Percentiles rank a stretch among this genome's conserved stretches.
Evolutionary conservation across 2,797 vertebrate genomes (phyloP).

Genomic region (Peromyscus eremicus): DNA sequence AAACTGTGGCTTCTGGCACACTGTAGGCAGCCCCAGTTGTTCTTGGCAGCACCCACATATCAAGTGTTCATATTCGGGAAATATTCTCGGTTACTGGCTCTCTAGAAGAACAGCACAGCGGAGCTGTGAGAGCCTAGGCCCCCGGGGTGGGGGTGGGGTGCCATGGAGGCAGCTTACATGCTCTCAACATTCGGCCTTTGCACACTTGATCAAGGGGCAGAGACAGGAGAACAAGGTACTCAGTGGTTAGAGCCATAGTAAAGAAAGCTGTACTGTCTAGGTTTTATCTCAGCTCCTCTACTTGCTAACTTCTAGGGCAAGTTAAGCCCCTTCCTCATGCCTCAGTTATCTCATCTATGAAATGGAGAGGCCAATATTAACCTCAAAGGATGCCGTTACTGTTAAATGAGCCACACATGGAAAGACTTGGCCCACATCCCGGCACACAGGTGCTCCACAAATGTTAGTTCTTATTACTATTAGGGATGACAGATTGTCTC

Average conservation of each 20-base stretch:
- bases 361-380: background rate
- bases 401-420: background rate
- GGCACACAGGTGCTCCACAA: background rate
- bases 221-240: background rate
- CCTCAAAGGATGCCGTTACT: background rate
- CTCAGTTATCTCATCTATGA: background rate
- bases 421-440: background rate
- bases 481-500: background rate
- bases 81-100: background rate
- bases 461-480: background rate
- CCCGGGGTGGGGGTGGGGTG: background rate
- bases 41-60: background rate
- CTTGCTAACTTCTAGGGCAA: background rate
- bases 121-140: background rate
- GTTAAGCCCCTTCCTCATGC: background rate
- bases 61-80: too few relatives aligned
- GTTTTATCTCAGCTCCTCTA: background rate
- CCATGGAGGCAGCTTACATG: too few relatives aligned
- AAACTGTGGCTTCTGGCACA: rapidly evolving
- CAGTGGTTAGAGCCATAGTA: background rate
- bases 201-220: background rate
- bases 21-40: background rate
- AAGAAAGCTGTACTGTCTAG: rapidly evolving
- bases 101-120: background rate
- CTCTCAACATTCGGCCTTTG: background rate